Conservation (phyloP, 2,888 invertebrate genomes). For the Alcis repandata region DNA sequence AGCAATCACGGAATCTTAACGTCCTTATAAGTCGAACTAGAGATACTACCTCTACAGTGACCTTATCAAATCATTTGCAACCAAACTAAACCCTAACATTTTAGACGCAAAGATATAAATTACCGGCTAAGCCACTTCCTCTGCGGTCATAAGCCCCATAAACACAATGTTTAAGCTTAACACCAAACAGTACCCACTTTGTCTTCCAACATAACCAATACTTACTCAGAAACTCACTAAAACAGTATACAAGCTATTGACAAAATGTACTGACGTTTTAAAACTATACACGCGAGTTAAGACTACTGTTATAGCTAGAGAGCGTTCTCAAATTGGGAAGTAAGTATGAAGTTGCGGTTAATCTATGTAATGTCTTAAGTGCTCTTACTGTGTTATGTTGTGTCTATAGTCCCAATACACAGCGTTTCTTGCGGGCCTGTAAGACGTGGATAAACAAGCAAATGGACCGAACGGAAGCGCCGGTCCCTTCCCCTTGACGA, state of each 20-base stretch:
- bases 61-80: neutral
- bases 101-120: constrained; percentile 6
- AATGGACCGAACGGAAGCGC: constrained; percentile 83
- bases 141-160: constrained; percentile 19
- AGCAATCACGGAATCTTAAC: too few relatives aligned
- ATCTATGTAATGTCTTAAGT: neutral
- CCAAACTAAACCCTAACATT: neutral
- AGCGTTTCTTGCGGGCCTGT: constrained; percentile 52
- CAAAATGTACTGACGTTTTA: neutral
- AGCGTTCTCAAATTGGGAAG: too few relatives aligned
- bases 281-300: neutral
- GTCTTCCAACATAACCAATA: constrained; percentile 13
- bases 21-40: neutral
- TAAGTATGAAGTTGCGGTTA: neutral
- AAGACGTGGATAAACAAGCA: constrained; percentile 83
- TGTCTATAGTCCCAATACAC: constrained; percentile 30
- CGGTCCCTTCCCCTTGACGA: constrained; percentile 63
- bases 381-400: constrained; percentile 4
- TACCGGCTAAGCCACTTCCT: constrained; percentile 17
- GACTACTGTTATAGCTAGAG: neutral
- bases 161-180: constrained; percentile 34
- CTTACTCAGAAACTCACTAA: neutral
- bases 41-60: neutral
- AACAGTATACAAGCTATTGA: neutral
- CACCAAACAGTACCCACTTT: constrained; percentile 31